Evolutionary conservation across 1,140 invertebrate species (phyloP).

Genomic region (Copidosoma floridanum): DNA sequence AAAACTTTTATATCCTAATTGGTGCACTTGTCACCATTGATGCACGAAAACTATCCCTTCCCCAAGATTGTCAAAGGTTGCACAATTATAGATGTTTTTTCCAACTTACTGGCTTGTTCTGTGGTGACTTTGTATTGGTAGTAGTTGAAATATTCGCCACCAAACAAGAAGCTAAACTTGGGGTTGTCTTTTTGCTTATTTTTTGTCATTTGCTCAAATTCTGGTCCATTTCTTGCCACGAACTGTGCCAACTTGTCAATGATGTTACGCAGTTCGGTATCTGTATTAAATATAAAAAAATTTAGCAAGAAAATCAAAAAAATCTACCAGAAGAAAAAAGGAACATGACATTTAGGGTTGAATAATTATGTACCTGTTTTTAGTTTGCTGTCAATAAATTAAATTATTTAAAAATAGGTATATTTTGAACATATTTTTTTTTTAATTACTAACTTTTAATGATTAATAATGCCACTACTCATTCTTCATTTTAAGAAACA

Average conservation of each 20-base stretch:
- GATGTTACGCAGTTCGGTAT: constrained; percentile 90
- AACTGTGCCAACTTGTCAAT: constrained; percentile 98
- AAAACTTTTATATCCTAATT: too few species aligned
- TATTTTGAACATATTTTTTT: neutral
- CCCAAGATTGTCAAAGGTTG: constrained; percentile 39
- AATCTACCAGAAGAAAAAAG: too few species aligned
- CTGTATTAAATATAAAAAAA: constrained; percentile 52
- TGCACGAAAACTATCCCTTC: constrained; percentile 23
- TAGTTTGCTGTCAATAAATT: constrained; percentile 22
- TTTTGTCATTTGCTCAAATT: constrained; percentile 98
- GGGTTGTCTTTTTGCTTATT: constrained; percentile 97
- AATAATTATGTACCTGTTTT: constrained; percentile 16
- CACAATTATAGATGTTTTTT: constrained; percentile 45
- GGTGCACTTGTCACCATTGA: constrained; percentile 12
- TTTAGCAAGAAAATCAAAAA: neutral
- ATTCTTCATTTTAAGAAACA: too few species aligned
- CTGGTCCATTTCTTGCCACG: constrained; percentile 96
- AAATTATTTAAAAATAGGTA: constrained; percentile 8
- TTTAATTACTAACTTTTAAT: neutral
- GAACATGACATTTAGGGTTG: neutral
- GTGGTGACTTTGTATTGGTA: constrained; percentile 94
- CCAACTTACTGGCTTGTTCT: constrained; percentile 80
- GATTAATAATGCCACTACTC: too few species aligned
- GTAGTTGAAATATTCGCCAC: constrained; percentile 92
- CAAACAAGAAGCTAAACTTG: constrained; percentile 95